phyloP scores from a whole-genome alignment of 2,797 vertebrate genomes.

The Gephyroberyx darwinii region DNA sequence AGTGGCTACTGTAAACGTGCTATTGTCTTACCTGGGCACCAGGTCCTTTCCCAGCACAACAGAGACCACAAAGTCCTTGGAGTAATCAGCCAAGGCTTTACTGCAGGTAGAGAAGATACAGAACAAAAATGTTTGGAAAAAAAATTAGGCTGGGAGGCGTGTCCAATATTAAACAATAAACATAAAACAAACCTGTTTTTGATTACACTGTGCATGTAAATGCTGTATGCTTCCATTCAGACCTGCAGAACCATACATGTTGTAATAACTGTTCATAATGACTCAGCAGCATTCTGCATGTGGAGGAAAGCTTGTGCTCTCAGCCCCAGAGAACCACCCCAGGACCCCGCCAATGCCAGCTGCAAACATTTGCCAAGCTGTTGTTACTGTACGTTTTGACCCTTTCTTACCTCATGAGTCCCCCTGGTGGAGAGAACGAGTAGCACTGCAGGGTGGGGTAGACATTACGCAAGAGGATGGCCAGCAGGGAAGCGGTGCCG shows the following conservation, averaged over 20 bases:
- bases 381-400: background rate
- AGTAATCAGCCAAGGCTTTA: conserved; percentile 92
- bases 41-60: conserved; percentile 95
- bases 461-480: conserved; percentile 84
- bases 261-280: background rate
- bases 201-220: too few species aligned
- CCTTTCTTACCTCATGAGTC: conserved; percentile 89
- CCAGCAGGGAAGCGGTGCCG: conserved; percentile 88
- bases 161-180: too few species aligned
- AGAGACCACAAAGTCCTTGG: conserved; percentile 91
- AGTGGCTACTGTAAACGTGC: background rate
- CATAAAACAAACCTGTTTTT: too few species aligned
- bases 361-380: background rate
- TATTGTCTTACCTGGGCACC: conserved; percentile 88
- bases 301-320: background rate
- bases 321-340: background rate
- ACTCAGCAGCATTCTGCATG: background rate
- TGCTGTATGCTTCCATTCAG: too few species aligned
- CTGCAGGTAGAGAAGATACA: conserved; percentile 73
- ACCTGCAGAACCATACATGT: background rate
- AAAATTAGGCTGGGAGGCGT: background rate
- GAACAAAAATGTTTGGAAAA: conserved; percentile 5
- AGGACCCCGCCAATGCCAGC: background rate
- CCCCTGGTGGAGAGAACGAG: conserved; percentile 95
- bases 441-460: conserved; percentile 90